Base-by-base conservation (phyloP, 2,113 vertebrate species). In the Archilochus colubris region DNA sequence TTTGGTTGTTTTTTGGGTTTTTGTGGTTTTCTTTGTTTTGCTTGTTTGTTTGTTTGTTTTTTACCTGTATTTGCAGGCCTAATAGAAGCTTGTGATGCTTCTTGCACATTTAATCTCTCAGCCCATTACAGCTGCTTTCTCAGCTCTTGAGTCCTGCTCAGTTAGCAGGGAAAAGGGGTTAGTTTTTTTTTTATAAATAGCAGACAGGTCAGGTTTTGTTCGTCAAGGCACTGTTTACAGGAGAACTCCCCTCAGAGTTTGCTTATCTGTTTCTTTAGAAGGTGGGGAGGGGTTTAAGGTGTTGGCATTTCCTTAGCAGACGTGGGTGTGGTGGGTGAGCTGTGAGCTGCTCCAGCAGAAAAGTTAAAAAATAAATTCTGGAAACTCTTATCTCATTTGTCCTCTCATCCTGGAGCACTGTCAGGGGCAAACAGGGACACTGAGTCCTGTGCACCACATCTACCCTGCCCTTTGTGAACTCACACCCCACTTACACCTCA, bases 281-380 rank as follows among this genome's bases (percentile, higher is more conserved):
- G 38, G 23, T 44, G 0, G 12, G 0, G 20, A 8, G 8, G 51
- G 51, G 0, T 18, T 62, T 7, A 36, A 36, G 38, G 12, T 1
- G 0, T 16, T 30, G 2, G 19, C 2, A 11, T 1, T 69, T 36
- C 17, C 27, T 55, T 72, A 16, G 27, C 15, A 13, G 59, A 72
- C 43, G 15, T 64, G 53, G 7, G 4, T 76, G 1, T 11, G 17
- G 31, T 28, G 9, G 3, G 14, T 36, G 38, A 62, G 3, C 33
- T 8, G 9, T 33, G 62, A 79, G 12, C 13, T 43, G 6, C 20
- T 83, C 73, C 15, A 36, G 23, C 23, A 44, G 30, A 38, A 89
- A 85, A 53, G 30, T 46, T 40, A 14, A 8, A 64, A 55, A 36
- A 31, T 2, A 0, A 12, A 3, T 3, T 58, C 4, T 82, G 33